Evolutionary conservation across 1,140 invertebrate species (phyloP).

Genomic region (Nephotettix cincticeps): DNA sequence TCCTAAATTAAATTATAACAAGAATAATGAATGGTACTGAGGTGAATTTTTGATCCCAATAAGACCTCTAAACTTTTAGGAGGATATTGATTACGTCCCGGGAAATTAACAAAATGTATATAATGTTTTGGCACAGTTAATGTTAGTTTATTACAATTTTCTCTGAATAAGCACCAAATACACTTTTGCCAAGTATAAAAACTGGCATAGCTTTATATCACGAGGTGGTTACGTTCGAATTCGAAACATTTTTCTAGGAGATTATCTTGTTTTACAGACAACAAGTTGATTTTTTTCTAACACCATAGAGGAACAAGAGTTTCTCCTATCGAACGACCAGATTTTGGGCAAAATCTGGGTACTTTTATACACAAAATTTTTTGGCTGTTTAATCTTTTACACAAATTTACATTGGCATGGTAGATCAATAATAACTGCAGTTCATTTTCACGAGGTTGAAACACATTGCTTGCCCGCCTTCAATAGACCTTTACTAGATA

Average conservation of each 20-base stretch:
- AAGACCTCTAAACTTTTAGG: too few relatives aligned
- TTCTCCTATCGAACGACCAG: slow-evolving; percentile 25
- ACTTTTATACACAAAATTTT: not conserved
- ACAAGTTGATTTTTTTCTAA: not conserved
- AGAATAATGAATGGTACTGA: too few relatives aligned
- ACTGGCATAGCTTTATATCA: too few relatives aligned
- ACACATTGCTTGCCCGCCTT: not conserved
- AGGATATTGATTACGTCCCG: not conserved
- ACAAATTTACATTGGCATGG: not conserved
- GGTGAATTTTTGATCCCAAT: too few relatives aligned
- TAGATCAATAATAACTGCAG: not conserved
- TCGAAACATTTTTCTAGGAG: slow-evolving; percentile 6
- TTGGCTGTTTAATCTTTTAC: slow-evolving; percentile 1
- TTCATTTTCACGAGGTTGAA: slow-evolving; percentile 11
- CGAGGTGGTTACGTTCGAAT: slow-evolving; percentile 7
- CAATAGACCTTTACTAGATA: not conserved
- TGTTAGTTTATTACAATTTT: too few relatives aligned
- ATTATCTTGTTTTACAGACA: not conserved
- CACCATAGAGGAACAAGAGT: not conserved
- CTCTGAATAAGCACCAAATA: too few relatives aligned
- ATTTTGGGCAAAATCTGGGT: slow-evolving; percentile 16
- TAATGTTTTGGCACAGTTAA: not conserved
- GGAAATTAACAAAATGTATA: not conserved
- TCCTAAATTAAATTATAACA: too few relatives aligned
- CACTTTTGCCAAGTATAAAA: too few relatives aligned